Base-by-base conservation (phyloP, 2,888 invertebrate genomes). In the Nymphalis polychloros region DNA sequence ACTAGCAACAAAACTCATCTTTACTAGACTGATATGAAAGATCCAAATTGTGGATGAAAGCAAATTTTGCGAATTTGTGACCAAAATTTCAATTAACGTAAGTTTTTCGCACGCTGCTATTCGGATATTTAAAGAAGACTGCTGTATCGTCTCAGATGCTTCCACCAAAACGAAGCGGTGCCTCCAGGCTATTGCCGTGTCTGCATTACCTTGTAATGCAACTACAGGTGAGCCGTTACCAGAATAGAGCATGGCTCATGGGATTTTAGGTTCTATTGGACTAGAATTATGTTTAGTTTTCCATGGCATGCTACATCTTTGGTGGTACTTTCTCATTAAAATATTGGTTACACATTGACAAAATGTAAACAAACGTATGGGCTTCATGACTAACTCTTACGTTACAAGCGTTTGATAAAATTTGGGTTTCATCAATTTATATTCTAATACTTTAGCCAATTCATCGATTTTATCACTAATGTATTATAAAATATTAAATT, bases 171-270 rank as follows among this genome's bases (percentile, higher is more conserved):
- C 77, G 87, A 73, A 92, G 85, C 83, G 85, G 89, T 75, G 90
- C 87, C 62, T 81, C 86, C 71, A 80, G 90, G 73, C 79, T 92
- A 69, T 82, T 92, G 76, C 91, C 92, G 73, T 91, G 91, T 75
- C 86, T 92, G 64, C 91, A 92, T 86, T 92, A 88, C 83, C 78
- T 92, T 75, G 79, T 92, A 75, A 86, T 89, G 85, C 91, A 91
- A 82, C 78, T 92, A 73, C 92, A 92, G 92, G 92, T 92, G 91
- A 92, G 92, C 82, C 84, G 86, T 86, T 89, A 80, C 89, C 84
- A 83, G 76, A 87, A 87, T 83, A 82, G 89, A 81, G 83, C 78
- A 71, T 78, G 76, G 76, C 71, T 71, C 72, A 72, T 70, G 75
- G 74, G 63, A 70, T 65, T 69, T 70, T 72, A 69, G 72, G 71